Percentiles rank a stretch among this genome's conserved stretches.
phyloP scores from a whole-genome alignment of 2,888 invertebrate species.

The Leptinotarsa juncta region DNA sequence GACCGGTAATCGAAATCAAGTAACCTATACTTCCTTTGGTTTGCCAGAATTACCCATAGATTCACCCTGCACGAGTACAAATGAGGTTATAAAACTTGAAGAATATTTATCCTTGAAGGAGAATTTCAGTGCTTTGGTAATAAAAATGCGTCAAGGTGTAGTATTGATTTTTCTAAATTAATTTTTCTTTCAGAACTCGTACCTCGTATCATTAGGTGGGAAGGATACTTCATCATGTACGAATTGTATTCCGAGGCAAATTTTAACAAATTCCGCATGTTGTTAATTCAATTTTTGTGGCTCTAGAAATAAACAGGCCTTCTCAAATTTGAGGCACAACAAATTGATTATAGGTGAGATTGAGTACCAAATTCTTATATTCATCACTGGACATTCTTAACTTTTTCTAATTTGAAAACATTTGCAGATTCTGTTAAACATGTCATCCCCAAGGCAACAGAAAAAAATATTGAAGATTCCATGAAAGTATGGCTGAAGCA shows the following conservation, averaged over 20 bases:
- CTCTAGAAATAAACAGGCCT: constrained; percentile 14
- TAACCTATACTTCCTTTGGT: not conserved
- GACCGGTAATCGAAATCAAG: not conserved
- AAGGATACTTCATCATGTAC: not conserved
- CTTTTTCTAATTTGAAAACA: not conserved
- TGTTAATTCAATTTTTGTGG: constrained; percentile 5
- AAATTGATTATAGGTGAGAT: constrained; percentile 15
- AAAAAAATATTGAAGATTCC: constrained; percentile 14
- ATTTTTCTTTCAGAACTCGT: not conserved
- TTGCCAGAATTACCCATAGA: constrained; percentile 1
- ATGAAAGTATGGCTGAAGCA: constrained; percentile 15
- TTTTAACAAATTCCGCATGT: constrained; percentile 11
- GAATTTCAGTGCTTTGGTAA: not conserved
- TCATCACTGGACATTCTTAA: not conserved
- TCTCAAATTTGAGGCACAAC: not conserved
- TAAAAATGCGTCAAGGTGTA: not conserved
- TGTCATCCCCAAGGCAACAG: constrained; percentile 5
- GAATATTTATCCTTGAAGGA: not conserved
- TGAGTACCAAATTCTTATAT: not conserved
- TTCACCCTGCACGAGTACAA: not conserved
- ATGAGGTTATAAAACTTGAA: not conserved
- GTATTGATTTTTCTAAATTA: not conserved
- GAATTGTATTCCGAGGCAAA: not conserved
- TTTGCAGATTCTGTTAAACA: constrained; percentile 14
- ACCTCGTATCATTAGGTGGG: not conserved